Evolutionary conservation across 2,888 invertebrate genomes (phyloP), one percentile per base, ranked within the genome.

Genomic region (Nymphalis urticae): DNA sequence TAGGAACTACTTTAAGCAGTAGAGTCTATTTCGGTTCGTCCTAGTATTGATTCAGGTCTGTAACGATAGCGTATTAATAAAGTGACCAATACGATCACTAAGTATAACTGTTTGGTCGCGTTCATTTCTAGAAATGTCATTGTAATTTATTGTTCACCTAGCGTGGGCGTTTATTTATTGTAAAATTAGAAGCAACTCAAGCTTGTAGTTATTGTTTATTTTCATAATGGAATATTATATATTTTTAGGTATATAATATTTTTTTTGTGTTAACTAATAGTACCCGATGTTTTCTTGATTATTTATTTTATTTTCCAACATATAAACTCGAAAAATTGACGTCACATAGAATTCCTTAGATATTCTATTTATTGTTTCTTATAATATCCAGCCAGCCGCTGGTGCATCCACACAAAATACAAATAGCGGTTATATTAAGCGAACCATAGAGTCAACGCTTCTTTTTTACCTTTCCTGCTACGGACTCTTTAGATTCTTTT

Each of bases 371-470:
- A 32, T 32, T 6, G 27, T 32, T 32, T 5, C 27, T 6, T 32
- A 32, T 32, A 32, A 32, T 32, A 32, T 32, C n/a, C 32, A 56
- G 54, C 54, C 54, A 56, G 54, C 54, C 54, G 32, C 16, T 17
- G 54, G 32, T 56, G 54, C 27, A 56, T 56, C 27, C 7, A 56
- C 17, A 56, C 54, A 27, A 56, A 56, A 13, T 42, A 42, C 42
- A 42, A 42, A 56, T 56, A 17, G 32, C 32, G 27, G 32, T 53
- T 53, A 5, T 53, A 24, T 51, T 19, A 19, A 9, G 21, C 50
- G 50, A 50, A 9, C n/a, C n/a, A 51, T 21, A 19, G 19, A 51
- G 7, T n/a, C 48, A n/a, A 19, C 10, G 19, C 19, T 51, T 21
- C 21, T 42, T 42, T 42, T 42, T 42, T 13, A 13, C 13, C 4